Evolutionary conservation across 2,888 invertebrate genomes (phyloP).

Genomic region (Limnephilus lunatus): DNA sequence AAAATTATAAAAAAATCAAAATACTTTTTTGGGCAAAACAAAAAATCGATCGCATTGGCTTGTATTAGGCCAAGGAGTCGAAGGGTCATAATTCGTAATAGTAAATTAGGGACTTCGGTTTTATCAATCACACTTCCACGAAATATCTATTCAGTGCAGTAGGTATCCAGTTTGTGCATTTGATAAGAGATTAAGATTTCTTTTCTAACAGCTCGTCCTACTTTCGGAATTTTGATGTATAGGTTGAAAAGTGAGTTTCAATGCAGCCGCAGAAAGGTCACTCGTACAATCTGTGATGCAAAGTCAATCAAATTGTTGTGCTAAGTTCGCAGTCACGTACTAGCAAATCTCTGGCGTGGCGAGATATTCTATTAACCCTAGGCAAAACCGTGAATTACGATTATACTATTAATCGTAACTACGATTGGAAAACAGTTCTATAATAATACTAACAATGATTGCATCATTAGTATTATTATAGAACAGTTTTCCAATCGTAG

Average conservation of each 20-base stretch:
- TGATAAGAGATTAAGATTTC: not conserved
- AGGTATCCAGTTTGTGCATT: not conserved
- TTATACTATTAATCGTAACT: not conserved
- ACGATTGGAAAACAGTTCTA: not conserved
- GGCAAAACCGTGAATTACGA: not conserved
- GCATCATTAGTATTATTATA: too few species aligned
- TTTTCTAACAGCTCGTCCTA: not conserved
- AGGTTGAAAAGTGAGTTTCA: conserved; percentile 6
- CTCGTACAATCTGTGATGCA: conserved; percentile 11
- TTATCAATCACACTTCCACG: not conserved
- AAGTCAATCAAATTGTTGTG: conserved; percentile 36
- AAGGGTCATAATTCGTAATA: too few species aligned
- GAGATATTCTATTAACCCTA: not conserved
- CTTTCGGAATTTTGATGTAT: conserved; percentile 16
- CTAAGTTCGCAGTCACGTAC: conserved; percentile 18
- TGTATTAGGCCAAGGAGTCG: not conserved
- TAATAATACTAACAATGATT: too few species aligned
- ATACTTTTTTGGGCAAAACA: not conserved
- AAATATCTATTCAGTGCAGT: not conserved
- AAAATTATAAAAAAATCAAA: not conserved
- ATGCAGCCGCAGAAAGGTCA: conserved; percentile 4
- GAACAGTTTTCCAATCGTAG: too few species aligned
- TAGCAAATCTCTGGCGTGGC: not conserved
- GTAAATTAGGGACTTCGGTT: too few species aligned
- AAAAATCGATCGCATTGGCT: not conserved